Base-by-base conservation (phyloP, 2,888 invertebrate genomes). In the Diarsia brunnea region DNA sequence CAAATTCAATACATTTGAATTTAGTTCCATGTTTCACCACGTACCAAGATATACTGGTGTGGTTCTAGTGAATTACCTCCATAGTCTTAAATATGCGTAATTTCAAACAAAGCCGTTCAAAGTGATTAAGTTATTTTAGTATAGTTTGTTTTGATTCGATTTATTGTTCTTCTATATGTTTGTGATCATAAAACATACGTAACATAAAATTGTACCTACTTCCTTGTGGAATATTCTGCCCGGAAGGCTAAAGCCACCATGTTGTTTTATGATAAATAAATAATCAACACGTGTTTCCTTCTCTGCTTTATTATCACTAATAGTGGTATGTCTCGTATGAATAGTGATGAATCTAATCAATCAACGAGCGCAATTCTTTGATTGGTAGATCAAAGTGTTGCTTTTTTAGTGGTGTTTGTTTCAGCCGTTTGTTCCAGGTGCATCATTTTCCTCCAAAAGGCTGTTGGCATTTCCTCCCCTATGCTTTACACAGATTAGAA, bases 171-270 rank as follows among this genome's bases (percentile, higher is more conserved):
- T 67, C 21, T 71, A 16, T 68, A 71, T 63, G 8, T 75, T 11
- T 12, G 64, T 43, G 21, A 21, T 81, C 27, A 55, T 69, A 78
- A 69, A 74, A 78, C 47, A 76, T 53, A 49, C 14, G 4, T 55
- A 55, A 55, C 45, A 58, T 45, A 68, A 60, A 27, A 53, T 55
- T 51, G 27, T 69, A 55, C 38, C 38, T 38, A 38, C 68, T 70
- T 70, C 69, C 77, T 81, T 51, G 67, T 77, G 81, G 82, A 81
- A 84, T 76, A 64, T 81, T 82, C 66, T 72, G n/a, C 51, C 27
- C 65, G 81, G 76, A 84, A 82, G 61, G 21, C 60, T 60, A 38
- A 68, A 68, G 58, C 64, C 55, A 61, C 51, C 53, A 69, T 66
- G 31, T 70, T 74, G 58, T 66, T 80, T 71, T 63, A 63, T 75